A percentile compares a stretch with the other conserved stretches of the same genome.
phyloP scores from a whole-genome alignment of 2,888 invertebrate genomes.

The Apoderus coryli region DNA sequence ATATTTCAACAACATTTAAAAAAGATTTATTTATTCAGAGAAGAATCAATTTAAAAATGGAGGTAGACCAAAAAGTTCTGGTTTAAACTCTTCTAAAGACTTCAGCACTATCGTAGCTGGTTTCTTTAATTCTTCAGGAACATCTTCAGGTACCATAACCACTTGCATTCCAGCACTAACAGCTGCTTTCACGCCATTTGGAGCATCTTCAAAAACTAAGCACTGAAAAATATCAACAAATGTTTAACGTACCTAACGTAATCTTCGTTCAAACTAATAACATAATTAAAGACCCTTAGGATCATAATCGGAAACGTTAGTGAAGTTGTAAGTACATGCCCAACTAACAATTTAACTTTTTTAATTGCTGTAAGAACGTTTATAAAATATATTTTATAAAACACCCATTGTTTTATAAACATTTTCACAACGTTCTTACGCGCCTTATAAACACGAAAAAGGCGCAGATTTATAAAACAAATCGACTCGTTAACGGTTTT shows the following conservation, averaged over 20 bases:
- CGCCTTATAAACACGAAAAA: no score
- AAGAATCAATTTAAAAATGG: no score
- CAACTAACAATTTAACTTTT: no score
- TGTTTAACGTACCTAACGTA: background rate
- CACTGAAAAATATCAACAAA: constrained; percentile 33
- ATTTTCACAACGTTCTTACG: no score
- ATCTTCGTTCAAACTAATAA: background rate
- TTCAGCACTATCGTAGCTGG: constrained; percentile 57
- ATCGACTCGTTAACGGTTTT: no score
- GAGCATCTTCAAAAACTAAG: constrained; percentile 84
- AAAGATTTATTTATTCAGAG: no score
- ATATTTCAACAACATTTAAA: no score
- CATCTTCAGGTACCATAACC: constrained; percentile 58
- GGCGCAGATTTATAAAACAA: no score
- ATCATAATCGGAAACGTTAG: background rate
- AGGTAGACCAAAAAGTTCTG: constrained; percentile 78
- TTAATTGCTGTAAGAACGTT: no score
- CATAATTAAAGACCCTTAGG: background rate
- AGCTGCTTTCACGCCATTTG: constrained; percentile 73
- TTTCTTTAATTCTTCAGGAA: constrained; percentile 35
- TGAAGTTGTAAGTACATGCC: constrained; percentile 1
- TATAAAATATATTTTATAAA: no score
- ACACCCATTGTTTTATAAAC: no score
- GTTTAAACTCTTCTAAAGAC: constrained; percentile 64
- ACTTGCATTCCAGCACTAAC: constrained; percentile 72